Evolutionary conservation across 2,797 vertebrate genomes (phyloP).

Genomic region (Mus caroli): DNA sequence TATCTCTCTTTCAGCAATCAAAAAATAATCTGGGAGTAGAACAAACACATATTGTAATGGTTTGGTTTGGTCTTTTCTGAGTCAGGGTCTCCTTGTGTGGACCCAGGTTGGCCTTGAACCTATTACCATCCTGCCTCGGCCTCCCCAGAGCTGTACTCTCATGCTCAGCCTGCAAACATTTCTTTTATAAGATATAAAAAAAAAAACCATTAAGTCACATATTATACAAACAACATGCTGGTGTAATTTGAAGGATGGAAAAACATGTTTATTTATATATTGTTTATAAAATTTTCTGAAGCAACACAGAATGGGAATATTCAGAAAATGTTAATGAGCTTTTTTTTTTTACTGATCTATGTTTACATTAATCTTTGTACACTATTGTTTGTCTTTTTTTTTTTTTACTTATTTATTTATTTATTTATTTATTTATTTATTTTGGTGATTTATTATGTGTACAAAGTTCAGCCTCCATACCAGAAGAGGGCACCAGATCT

Average conservation of each 20-base stretch:
- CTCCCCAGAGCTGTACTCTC: background rate
- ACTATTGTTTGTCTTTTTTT: background rate
- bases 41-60: background rate
- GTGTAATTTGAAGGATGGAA: slow-evolving; percentile 4
- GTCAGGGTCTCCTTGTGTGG: background rate
- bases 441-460: background rate
- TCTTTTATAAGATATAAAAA: background rate
- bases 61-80: background rate
- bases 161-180: background rate
- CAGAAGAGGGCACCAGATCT: too few species aligned
- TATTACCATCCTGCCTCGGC: background rate
- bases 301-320: background rate
- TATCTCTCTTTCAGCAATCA: slow-evolving; percentile 17
- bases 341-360: background rate
- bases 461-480: too few species aligned
- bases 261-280: background rate
- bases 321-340: background rate
- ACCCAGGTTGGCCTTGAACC: background rate
- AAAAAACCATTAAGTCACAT: slow-evolving; percentile 17
- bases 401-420: too few species aligned
- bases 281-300: background rate
- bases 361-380: background rate
- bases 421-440: too few species aligned
- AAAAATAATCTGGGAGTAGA: slow-evolving; percentile 72
- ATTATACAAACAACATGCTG: background rate